These are phyloP conservation scores for Callocephalon fimbriatum DNA, from an alignment of 2,113 vertebrate species.

Conservation along the genomic window DNA sequence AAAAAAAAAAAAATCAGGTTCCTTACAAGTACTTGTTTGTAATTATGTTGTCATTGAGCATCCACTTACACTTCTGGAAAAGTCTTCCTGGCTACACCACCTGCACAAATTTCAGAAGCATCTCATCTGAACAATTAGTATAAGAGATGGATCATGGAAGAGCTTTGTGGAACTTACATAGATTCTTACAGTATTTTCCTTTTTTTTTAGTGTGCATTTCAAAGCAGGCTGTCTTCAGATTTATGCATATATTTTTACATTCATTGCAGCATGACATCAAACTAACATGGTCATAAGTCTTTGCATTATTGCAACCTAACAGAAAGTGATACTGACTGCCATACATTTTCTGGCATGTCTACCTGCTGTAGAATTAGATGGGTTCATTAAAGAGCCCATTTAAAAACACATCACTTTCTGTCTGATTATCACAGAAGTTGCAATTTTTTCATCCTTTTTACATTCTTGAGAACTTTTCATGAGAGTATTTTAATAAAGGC, in stretches of 20 bases:
- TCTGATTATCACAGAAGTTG: background rate
- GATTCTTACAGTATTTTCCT: background rate
- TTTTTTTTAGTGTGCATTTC: background rate
- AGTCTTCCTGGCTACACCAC: background rate
- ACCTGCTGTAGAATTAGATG: background rate
- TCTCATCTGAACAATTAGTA: background rate
- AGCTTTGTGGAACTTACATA: background rate
- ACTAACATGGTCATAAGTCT: background rate
- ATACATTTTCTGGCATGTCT: background rate
- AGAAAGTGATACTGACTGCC: background rate
- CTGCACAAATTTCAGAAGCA: background rate
- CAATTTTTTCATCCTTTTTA: background rate
- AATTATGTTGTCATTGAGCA: background rate
- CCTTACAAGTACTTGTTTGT: background rate
- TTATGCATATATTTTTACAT: background rate
- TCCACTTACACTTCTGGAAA: background rate
- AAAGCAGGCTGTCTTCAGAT: background rate
- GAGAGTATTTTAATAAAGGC: background rate
- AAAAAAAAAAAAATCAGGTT: background rate
- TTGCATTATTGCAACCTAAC: background rate
- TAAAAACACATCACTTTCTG: background rate
- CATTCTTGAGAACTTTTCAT: background rate
- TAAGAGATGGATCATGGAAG: background rate
- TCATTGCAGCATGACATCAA: background rate
- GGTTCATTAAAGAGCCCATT: background rate